Evolutionary conservation across 2,888 invertebrate genomes (phyloP).

Genomic region (Drosophila rubida): DNA sequence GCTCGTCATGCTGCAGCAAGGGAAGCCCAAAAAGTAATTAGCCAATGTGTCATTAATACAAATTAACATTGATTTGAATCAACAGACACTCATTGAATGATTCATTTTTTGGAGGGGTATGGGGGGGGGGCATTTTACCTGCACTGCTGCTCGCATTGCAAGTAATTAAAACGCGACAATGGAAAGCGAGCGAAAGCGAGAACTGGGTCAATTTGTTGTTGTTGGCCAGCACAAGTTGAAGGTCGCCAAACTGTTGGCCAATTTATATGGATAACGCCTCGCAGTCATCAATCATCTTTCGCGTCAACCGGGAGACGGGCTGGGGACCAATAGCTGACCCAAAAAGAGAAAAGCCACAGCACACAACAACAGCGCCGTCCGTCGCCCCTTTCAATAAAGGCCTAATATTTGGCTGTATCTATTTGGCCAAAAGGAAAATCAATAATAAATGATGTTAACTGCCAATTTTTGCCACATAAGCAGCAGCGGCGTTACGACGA

Average conservation of each 20-base stretch:
- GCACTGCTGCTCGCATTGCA: constrained; percentile 36
- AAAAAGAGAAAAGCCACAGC: constrained; percentile 33
- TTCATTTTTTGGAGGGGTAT: constrained; percentile 17
- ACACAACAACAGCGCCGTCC: neutral
- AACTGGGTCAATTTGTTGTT: constrained; percentile 57
- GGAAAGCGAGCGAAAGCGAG: constrained; percentile 21
- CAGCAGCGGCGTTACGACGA: constrained; percentile 39
- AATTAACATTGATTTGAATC: constrained; percentile 58
- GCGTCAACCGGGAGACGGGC: constrained; percentile 37
- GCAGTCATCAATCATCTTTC: constrained; percentile 70
- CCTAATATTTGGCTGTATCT: constrained; percentile 2
- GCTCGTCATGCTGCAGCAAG: constrained; percentile 48
- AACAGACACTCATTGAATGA: constrained; percentile 26
- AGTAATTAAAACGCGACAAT: constrained; percentile 43
- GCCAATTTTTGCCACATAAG: constrained; percentile 70
- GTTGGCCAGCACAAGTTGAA: constrained; percentile 49
- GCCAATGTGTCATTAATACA: constrained; percentile 57
- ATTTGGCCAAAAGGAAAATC: constrained; percentile 58
- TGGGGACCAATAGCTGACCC: constrained; percentile 59
- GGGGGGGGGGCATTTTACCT: constrained; percentile 8
- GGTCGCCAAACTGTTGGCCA: constrained; percentile 45
- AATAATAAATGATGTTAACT: constrained; percentile 79
- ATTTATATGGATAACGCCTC: constrained; percentile 40
- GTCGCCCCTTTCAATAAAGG: constrained; percentile 10
- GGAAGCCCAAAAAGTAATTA: constrained; percentile 61